Base-by-base conservation (phyloP, 2,888 invertebrate species). In the Prostheceraeus crozeri region DNA sequence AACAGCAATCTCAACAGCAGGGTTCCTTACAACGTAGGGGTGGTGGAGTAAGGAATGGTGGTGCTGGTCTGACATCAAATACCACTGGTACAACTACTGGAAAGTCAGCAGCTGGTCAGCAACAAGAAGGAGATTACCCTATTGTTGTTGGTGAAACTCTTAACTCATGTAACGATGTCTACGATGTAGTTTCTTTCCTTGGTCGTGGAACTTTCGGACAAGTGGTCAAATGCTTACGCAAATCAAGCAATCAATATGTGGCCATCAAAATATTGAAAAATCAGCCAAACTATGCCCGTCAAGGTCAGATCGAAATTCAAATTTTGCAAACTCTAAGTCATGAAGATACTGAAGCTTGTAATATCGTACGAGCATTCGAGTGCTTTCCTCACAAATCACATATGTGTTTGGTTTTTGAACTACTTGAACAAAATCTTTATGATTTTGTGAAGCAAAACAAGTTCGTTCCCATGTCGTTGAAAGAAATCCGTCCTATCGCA, bases 171-270 rank as follows among this genome's bases (percentile, higher is more conserved):
- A 89, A 89, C 72, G 75, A 74, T 65, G 87, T 91, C 81, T 94
- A 85, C 78, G 84, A 93, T 83, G 96, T 96, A 73, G 82, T 96
- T 78, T 96, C 98, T 81, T 99, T 98, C 81, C 84, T 99, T 74
- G 98, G 98, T 69, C 85, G 98, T 69, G 98, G 98, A 72, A 98
- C 96, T 68, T 98, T 98, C 80, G 96, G 96, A 67, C 84, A 85
- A 78, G 98, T 99, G 74, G 98, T 98, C 75, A 99, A 99, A 81
- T 99, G 98, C 80, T 98, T 98, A 96, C 98, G 99, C 80, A 94
- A 96, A 77, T 96, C 96, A 77, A 98, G 98, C 71, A 98, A 93
- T 77, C 96, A 99, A 80, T 96, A 99, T 75, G 96, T 98, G 72
- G 98, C 98, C 76, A 98, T 99, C 78, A 99, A 99, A 82, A 99